These are phyloP conservation scores for Silurus glanis DNA, from an alignment of 2,113 vertebrate species.

Conservation along the genomic window DNA sequence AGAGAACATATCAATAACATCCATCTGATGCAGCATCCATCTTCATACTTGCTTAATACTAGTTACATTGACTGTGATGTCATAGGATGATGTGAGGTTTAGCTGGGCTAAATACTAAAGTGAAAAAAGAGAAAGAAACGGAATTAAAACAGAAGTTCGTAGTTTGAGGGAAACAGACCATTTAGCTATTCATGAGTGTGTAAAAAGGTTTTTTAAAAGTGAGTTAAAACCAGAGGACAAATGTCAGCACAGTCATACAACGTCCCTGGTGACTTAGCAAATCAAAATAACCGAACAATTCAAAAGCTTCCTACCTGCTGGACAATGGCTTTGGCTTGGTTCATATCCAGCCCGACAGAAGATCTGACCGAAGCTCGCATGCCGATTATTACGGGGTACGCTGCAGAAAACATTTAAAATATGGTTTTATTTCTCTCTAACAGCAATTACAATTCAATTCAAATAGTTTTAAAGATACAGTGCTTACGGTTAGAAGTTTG, in stretches of 20 bases:
- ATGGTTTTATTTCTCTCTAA: background rate
- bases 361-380: background rate
- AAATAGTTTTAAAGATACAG: no score
- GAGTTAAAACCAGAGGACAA: background rate
- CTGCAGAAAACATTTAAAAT: background rate
- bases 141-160: background rate
- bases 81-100: fast-evolving
- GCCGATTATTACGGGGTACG: background rate
- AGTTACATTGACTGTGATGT: background rate
- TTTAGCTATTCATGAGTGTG: background rate
- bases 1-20: background rate
- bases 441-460: no score
- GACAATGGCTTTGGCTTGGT: background rate
- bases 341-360: background rate
- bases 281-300: background rate
- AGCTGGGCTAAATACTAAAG: background rate
- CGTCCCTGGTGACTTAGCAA: background rate
- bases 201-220: background rate
- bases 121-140: background rate
- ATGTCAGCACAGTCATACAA: background rate
- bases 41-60: background rate
- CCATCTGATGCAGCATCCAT: background rate
- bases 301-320: background rate
- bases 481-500: no score
- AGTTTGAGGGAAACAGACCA: no score